These are phyloP conservation scores for Heterotilapia buettikoferi DNA, from an alignment of 2,113 vertebrate genomes.

Conservation along the genomic window DNA sequence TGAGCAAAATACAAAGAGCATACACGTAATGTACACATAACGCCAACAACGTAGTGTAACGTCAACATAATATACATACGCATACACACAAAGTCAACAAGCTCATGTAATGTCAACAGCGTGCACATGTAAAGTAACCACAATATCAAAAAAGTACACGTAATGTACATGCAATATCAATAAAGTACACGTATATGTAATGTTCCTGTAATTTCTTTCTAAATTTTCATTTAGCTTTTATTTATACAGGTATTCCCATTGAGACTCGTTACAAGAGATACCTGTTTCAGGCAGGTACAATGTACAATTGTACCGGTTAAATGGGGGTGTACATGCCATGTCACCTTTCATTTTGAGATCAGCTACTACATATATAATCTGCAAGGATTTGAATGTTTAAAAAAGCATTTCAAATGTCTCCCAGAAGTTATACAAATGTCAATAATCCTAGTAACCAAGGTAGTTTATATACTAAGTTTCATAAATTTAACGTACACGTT, in stretches of 20 bases:
- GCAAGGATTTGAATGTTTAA: background rate
- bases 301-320: background rate
- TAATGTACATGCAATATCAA: background rate
- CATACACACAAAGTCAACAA: background rate
- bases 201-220: background rate
- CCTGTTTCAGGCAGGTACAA: background rate
- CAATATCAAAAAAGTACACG: background rate
- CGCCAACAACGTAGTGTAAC: background rate
- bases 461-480: background rate
- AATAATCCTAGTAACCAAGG: background rate
- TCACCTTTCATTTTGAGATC: background rate
- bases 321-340: background rate
- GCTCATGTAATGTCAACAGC: background rate
- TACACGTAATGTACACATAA: background rate
- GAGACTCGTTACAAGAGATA: background rate
- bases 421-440: background rate
- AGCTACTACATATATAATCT: background rate
- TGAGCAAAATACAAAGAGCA: background rate
- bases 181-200: background rate
- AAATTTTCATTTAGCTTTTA: background rate
- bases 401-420: background rate
- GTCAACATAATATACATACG: background rate
- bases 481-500: background rate
- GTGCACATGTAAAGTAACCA: background rate
- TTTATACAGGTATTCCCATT: background rate